These are phyloP conservation scores for Euphysa ruthae DNA, from an alignment of 30 jellyfish, hydroid and myxozoan genomes.

Conservation along the genomic window DNA sequence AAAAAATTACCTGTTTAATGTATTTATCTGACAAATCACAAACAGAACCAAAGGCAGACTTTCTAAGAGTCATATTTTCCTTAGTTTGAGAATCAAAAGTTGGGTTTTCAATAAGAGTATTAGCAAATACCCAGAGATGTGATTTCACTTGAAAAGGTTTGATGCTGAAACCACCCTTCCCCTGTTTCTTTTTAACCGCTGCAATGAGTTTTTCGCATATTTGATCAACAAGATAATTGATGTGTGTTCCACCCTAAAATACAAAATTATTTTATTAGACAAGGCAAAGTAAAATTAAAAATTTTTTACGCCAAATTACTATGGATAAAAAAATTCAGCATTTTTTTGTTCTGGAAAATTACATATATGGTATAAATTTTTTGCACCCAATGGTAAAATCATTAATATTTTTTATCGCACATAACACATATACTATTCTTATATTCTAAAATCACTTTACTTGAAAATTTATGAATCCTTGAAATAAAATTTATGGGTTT, in stretches of 20 bases:
- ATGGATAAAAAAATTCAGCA: no score
- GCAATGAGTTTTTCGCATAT: constrained; percentile 73
- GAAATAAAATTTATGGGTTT: no score
- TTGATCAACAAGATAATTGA: constrained; percentile 77
- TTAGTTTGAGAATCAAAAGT: constrained; percentile 98
- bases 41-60: constrained; percentile 84
- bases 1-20: constrained; percentile 61
- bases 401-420: no score
- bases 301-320: no score
- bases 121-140: constrained; percentile 93
- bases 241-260: constrained; percentile 92
- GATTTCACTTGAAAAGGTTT: constrained; percentile 81
- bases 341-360: no score
- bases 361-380: no score
- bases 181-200: constrained; percentile 80
- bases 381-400: no score
- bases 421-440: no score
- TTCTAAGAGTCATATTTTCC: constrained; percentile 87
- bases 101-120: constrained; percentile 91
- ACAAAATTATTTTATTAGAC: no score
- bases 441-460: no score
- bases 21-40: constrained; percentile 91
- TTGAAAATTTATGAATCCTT: no score
- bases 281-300: no score
- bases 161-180: constrained; percentile 71